Evolutionary conservation across 35 echinoderm and acorn worm species (phyloP).

Genomic region (Stichopus chloronotus): DNA sequence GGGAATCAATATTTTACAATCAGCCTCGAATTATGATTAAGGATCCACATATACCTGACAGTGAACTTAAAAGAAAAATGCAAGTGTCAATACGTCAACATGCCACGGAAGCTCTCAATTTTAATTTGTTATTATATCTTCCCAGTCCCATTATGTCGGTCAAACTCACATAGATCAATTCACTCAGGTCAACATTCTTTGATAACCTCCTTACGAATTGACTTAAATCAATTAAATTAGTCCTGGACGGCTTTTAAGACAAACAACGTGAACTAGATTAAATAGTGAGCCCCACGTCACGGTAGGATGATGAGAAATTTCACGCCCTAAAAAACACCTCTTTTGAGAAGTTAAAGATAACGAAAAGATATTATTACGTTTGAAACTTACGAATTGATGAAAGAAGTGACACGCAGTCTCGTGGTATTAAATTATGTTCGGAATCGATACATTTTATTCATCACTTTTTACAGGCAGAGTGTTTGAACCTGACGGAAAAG

Average conservation of each 20-base stretch:
- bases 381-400: not conserved
- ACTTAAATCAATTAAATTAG: not conserved
- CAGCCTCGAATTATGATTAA: too few relatives aligned
- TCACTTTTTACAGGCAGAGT: too few relatives aligned
- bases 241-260: not conserved
- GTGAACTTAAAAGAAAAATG: too few relatives aligned
- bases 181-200: not conserved
- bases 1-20: too few relatives aligned
- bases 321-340: not conserved
- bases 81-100: too few relatives aligned
- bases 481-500: too few relatives aligned
- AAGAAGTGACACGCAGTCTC: not conserved
- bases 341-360: not conserved
- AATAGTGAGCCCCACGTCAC: not conserved
- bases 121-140: too few relatives aligned
- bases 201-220: not conserved
- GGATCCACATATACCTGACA: too few relatives aligned
- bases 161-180: not conserved
- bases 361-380: not conserved
- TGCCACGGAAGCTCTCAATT: too few relatives aligned
- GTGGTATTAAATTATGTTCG: not conserved
- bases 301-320: not conserved
- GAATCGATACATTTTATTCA: not conserved
- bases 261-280: not conserved
- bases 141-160: not conserved